Percentiles rank a stretch among this genome's conserved stretches.
Evolutionary conservation across 2,113 vertebrate species (phyloP).

Genomic region (Labrus mixtus): DNA sequence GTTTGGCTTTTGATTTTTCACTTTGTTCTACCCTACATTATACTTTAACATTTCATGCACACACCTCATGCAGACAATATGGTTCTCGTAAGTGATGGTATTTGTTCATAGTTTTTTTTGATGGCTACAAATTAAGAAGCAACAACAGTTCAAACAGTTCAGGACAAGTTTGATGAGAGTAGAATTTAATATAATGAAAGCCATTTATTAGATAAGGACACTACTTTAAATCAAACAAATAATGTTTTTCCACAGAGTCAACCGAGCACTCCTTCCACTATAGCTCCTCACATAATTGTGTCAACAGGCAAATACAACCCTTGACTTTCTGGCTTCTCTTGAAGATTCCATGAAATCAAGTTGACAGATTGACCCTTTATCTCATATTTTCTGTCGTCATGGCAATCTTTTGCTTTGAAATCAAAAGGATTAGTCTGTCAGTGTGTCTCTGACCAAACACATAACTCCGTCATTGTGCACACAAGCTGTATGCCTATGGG

Average conservation of each 20-base stretch:
- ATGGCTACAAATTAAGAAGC: slow-evolving; percentile 34
- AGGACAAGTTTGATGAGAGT: slow-evolving; percentile 29
- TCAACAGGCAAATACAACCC: slow-evolving; percentile 16
- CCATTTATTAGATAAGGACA: slow-evolving; percentile 22
- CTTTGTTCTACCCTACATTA: background rate
- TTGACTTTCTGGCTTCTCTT: background rate
- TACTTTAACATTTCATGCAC: background rate
- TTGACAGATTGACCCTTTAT: background rate
- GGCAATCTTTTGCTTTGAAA: background rate
- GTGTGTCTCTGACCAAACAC: background rate
- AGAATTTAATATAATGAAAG: slow-evolving; percentile 43
- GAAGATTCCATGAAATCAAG: background rate
- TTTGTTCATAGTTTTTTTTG: slow-evolving; percentile 18
- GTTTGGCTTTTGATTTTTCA: slow-evolving; percentile 13
- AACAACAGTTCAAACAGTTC: slow-evolving; percentile 39
- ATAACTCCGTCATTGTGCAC: background rate
- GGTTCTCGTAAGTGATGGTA: background rate
- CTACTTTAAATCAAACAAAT: slow-evolving; percentile 32
- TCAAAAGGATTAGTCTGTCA: slow-evolving; percentile 4
- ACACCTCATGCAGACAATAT: background rate
- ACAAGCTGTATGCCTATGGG: background rate
- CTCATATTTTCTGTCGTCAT: background rate
- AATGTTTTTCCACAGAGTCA: background rate
- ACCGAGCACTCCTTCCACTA: slow-evolving; percentile 7
- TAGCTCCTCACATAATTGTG: slow-evolving; percentile 1